These are phyloP conservation scores for Phyto melanocephala DNA, from an alignment of 2,888 invertebrate genomes.

Conservation along the genomic window DNA sequence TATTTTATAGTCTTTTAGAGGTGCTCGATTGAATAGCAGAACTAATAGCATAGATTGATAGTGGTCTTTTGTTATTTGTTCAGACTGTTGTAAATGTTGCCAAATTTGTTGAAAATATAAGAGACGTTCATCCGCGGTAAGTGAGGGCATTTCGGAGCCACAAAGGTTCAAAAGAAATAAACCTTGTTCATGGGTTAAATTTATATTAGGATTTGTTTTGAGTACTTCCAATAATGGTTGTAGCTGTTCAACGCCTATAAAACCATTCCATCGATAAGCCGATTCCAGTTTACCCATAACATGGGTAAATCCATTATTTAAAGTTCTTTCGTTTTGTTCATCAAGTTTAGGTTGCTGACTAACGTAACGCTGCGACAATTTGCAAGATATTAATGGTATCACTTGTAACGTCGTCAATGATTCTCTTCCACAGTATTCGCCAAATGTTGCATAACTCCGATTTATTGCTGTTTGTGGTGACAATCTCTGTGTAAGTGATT, in stretches of 20 bases:
- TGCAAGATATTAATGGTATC: background rate
- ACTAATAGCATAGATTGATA: slow-evolving; percentile 82
- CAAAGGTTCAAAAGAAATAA: slow-evolving; percentile 80
- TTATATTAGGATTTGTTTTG: slow-evolving; percentile 40
- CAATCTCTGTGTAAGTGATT: background rate
- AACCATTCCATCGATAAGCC: slow-evolving; percentile 67
- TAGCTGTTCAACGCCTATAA: slow-evolving; percentile 68
- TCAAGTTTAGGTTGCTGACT: slow-evolving; percentile 6
- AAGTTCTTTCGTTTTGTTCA: background rate
- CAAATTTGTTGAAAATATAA: slow-evolving; percentile 81
- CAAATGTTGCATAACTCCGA: slow-evolving; percentile 46
- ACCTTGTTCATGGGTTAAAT: slow-evolving; percentile 67
- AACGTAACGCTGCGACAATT: background rate
- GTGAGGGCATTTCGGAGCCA: slow-evolving; percentile 80
- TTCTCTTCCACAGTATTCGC: background rate
- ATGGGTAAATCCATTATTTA: slow-evolving; percentile 55
- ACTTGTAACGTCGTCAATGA: background rate
- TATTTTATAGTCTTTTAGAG: slow-evolving; percentile 75
- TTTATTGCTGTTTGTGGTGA: background rate
- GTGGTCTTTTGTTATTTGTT: slow-evolving; percentile 72
- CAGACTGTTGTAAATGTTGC: slow-evolving; percentile 77
- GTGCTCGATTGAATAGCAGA: slow-evolving; percentile 82
- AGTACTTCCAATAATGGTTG: slow-evolving; percentile 69
- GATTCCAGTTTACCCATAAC: slow-evolving; percentile 69
- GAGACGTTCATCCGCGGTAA: slow-evolving; percentile 79